Evolutionary conservation across 1,140 invertebrate species (phyloP), one percentile per base, ranked within the genome.

Genomic region (Drosophila novamexicana): DNA sequence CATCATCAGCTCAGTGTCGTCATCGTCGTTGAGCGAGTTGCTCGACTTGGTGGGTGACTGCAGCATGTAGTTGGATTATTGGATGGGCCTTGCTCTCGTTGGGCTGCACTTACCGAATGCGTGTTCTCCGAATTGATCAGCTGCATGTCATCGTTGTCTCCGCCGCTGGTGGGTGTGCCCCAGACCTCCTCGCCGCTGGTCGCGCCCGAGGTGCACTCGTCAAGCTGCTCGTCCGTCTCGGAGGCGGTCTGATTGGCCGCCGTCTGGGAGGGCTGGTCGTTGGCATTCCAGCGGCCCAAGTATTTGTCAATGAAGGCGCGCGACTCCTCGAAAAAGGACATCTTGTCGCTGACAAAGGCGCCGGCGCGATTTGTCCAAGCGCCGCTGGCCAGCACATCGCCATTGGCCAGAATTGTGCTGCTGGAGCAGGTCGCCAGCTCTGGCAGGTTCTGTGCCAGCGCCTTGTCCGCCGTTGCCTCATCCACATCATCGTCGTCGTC

Each of bases 141-240:
- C 47, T 93, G 90, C 53, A 93, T 76, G 73, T 97, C 96, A 56
- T 96, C 96, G 77, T 96, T 95, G 7, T 96, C 95, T 14, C 96
- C 96, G 2, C 96, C 96, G 66, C 96, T 97, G 2, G 96, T 97
- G 2, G 96, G 96, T 1, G 96, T 97, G 1, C 96, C 96, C 96
- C 96, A 97, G 36, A 96, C 95, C 85, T 97, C 96, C 90, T 97
- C 96, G 0, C 96, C 96, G 2, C 96, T 97, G 12, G 95, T 96
- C 0, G 95, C 96, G 0, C 96, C 96, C 44, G 96, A 97, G 0
- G 94, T 95, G 57, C 95, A 95, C 10, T 95, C 95, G 62, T 96
- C 95, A 94, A 79, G 91, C 68, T 81, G 81, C 49, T 94, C 91
- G 56, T 94, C 92, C 66, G 93, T 89, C 79, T 95, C 88, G 81